Conservation (phyloP, 1,140 invertebrate genomes). For the Drosophila neocordata region DNA sequence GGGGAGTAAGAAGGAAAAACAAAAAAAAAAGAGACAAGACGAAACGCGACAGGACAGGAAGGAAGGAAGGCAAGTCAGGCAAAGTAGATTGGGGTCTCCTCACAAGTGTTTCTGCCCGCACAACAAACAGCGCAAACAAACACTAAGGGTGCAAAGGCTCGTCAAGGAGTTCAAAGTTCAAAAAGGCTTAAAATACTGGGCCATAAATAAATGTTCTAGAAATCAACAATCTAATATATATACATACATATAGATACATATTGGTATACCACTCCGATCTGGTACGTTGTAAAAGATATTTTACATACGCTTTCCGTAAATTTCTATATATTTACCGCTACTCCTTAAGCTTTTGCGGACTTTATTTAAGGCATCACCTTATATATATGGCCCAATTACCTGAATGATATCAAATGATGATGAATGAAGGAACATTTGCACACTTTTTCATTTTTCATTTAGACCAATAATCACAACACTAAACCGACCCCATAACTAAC, state of each 20-base stretch:
- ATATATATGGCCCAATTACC: not conserved
- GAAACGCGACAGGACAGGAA: not conserved
- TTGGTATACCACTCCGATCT: too few relatives aligned
- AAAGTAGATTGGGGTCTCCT: constrained; percentile 2
- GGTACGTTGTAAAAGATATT: too few relatives aligned
- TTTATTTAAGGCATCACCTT: not conserved
- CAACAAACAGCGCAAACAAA: constrained; percentile 2
- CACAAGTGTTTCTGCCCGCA: constrained; percentile 3
- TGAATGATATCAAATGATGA: constrained; percentile 6
- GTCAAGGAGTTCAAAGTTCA: constrained; percentile 63
- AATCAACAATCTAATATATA: constrained; percentile 23
- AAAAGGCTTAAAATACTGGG: constrained; percentile 44
- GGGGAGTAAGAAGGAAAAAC: not conserved
- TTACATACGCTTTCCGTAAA: too few relatives aligned
- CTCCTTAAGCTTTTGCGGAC: not conserved
- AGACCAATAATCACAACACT: constrained; percentile 74
- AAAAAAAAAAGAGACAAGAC: constrained; percentile 9
- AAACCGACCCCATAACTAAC: constrained; percentile 67
- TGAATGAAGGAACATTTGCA: constrained; percentile 23
- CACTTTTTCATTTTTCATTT: constrained; percentile 63
- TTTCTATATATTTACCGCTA: too few relatives aligned
- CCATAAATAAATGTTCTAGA: constrained; percentile 38
- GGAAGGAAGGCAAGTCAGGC: not conserved
- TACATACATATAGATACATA: too few relatives aligned
- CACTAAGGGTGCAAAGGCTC: constrained; percentile 37